Conservation (phyloP, 1,140 invertebrate species). For the Sminthurides bifidus region DNA sequence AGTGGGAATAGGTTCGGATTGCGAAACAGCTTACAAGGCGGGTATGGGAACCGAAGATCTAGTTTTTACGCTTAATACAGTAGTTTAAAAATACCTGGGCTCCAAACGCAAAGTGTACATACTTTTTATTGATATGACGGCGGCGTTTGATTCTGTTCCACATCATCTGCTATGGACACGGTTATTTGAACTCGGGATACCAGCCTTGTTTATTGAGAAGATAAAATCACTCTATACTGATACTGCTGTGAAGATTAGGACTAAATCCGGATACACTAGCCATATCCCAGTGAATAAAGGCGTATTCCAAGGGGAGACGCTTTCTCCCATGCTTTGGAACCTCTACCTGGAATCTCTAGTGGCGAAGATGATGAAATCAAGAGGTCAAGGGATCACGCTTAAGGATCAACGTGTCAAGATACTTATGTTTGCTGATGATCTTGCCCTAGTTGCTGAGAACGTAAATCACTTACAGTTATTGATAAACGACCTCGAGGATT, state of each 20-base stretch:
- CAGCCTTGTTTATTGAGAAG: constrained; percentile 4
- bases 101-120: constrained; percentile 10
- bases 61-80: constrained; percentile 5
- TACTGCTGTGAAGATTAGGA: background rate
- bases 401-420: background rate
- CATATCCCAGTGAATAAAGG: background rate
- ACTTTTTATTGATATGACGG: constrained; percentile 14
- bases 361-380: background rate
- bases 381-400: background rate
- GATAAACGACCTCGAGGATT: background rate
- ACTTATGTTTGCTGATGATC: background rate
- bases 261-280: background rate
- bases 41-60: constrained; percentile 5
- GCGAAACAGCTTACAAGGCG: constrained; percentile 13
- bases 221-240: constrained; percentile 3
- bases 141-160: constrained; percentile 19
- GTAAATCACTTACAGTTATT: background rate
- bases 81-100: background rate
- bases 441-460: background rate
- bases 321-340: background rate
- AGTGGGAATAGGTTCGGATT: constrained; percentile 6
- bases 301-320: constrained; percentile 12
- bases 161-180: constrained; percentile 8
- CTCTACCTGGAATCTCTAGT: constrained; percentile 2
- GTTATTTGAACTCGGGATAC: background rate